A percentile compares a stretch with the other conserved stretches of the same genome.
Conservation (phyloP, 2,888 invertebrate species). For the Dinocampus coccinellae region DNA sequence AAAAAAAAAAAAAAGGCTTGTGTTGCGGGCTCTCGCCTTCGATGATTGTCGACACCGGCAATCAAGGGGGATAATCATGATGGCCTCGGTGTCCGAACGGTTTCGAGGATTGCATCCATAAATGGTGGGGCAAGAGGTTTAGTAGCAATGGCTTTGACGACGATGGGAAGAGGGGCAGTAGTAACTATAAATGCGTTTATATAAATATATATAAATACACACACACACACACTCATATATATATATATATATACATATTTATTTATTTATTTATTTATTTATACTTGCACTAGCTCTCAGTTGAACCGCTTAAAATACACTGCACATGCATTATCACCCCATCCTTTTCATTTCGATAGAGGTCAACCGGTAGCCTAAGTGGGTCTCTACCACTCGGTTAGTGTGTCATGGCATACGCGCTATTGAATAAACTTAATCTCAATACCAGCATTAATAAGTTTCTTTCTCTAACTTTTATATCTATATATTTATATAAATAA, state of each 20-base stretch:
- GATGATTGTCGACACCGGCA: constrained; percentile 29
- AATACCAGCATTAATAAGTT: constrained; percentile 60
- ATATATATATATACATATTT: constrained; percentile 29
- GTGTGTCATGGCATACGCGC: constrained; percentile 68
- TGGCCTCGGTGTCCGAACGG: constrained; percentile 43
- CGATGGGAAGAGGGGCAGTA: neutral
- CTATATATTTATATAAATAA: neutral
- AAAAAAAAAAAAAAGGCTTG: neutral
- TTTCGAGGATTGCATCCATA: constrained; percentile 43
- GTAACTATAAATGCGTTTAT: constrained; percentile 27
- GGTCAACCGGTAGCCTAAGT: constrained; percentile 68
- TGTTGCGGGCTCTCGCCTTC: constrained; percentile 4
- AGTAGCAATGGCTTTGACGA: neutral
- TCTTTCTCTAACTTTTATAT: constrained; percentile 29
- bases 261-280: neutral
- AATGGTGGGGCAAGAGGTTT: neutral
- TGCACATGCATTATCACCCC: constrained; percentile 59
- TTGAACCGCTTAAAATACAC: constrained; percentile 43
- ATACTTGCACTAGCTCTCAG: constrained; percentile 28
- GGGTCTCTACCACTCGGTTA: constrained; percentile 71
- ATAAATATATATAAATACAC: neutral
- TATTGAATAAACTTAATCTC: constrained; percentile 64
- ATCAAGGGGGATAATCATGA: constrained; percentile 45
- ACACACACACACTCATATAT: too few species aligned
- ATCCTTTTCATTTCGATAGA: constrained; percentile 67